Evolutionary conservation across 2,888 invertebrate species (phyloP).

Genomic region (Drosophila acutilabella): DNA sequence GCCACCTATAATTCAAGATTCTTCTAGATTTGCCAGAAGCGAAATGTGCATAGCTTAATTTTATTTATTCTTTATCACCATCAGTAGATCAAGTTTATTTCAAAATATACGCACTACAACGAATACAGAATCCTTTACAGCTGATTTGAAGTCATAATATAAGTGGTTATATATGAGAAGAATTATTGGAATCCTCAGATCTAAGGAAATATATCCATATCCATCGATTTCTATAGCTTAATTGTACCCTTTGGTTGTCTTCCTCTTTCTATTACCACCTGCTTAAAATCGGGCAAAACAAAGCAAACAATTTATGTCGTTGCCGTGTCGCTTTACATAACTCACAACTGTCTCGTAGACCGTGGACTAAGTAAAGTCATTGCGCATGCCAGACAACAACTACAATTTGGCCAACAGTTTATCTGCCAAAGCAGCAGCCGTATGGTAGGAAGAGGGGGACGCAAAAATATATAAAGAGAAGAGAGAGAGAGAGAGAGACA

Average conservation of each 20-base stretch:
- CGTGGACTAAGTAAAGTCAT: conserved; percentile 73
- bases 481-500: conserved; percentile 21
- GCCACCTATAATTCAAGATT: too few relatives aligned
- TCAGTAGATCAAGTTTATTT: too few relatives aligned
- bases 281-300: conserved; percentile 54
- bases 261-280: background rate
- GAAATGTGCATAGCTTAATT: too few relatives aligned
- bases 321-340: conserved; percentile 75
- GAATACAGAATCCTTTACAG: too few relatives aligned
- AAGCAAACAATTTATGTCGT: conserved; percentile 78
- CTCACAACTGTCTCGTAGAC: conserved; percentile 72
- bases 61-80: too few relatives aligned
- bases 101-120: too few relatives aligned
- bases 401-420: conserved; percentile 22
- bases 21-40: too few relatives aligned
- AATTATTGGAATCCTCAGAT: background rate
- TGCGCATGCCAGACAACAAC: conserved; percentile 72
- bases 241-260: conserved; percentile 39
- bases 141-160: background rate
- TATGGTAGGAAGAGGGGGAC: background rate
- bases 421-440: conserved; percentile 21
- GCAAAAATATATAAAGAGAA: conserved; percentile 19
- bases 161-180: background rate
- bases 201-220: background rate
- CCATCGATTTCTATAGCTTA: background rate